Evolutionary conservation across 2,797 vertebrate genomes (phyloP).

Genomic region (Poecilia wingei): DNA sequence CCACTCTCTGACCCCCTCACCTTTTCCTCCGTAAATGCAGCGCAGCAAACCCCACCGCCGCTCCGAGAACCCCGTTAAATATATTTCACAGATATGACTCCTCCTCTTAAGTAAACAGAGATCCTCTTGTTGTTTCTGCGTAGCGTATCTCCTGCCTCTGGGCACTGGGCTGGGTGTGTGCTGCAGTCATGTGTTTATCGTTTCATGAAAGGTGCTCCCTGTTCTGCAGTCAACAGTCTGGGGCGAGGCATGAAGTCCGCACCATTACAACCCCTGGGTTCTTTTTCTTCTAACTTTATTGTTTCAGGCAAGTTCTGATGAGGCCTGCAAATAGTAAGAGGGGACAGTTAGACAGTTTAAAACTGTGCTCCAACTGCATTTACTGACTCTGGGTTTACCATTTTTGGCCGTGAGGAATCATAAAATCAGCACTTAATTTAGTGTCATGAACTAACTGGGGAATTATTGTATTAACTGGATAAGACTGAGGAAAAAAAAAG

Average conservation of each 20-base stretch:
- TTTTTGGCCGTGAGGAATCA: background rate
- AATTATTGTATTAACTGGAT: constrained; percentile 11
- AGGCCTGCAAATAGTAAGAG: background rate
- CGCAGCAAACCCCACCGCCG: constrained; percentile 18
- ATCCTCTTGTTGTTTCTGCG: constrained; percentile 49
- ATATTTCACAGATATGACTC: constrained; percentile 49
- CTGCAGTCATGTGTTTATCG: constrained; percentile 39
- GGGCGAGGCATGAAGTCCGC: constrained; percentile 23
- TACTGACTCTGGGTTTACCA: background rate
- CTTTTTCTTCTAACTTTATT: background rate
- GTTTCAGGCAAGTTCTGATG: background rate
- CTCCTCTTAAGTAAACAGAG: constrained; percentile 58
- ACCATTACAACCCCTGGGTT: constrained; percentile 5
- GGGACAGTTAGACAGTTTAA: background rate
- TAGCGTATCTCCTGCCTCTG: constrained; percentile 26
- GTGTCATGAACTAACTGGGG: background rate
- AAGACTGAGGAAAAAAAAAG: constrained; percentile 25
- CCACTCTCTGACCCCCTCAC: constrained; percentile 12
- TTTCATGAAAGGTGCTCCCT: constrained; percentile 37
- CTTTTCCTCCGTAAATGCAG: constrained; percentile 36
- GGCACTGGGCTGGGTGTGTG: constrained; percentile 26
- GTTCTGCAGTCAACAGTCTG: constrained; percentile 22
- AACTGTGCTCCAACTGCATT: background rate
- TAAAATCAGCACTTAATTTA: background rate
- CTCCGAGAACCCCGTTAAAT: constrained; percentile 34